phyloP scores from a whole-genome alignment of 2,797 vertebrate genomes.

The Loris lydekkerianus region DNA sequence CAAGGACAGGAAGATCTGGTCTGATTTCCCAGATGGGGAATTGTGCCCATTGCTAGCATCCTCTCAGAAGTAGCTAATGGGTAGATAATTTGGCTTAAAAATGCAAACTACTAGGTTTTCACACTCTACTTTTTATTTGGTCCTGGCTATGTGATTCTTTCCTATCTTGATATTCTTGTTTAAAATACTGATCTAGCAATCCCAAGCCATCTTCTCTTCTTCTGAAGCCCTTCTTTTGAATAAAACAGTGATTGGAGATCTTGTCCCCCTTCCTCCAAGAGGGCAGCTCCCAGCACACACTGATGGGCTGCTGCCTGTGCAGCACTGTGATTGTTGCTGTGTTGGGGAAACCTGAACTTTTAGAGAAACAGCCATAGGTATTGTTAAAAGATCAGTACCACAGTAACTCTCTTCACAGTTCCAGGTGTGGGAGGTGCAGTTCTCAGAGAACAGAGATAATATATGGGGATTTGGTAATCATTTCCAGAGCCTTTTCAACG shows the following conservation, averaged over 20 bases:
- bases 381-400: background rate
- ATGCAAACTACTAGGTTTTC: slow-evolving; percentile 31
- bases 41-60: slow-evolving; percentile 42
- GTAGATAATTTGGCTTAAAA: slow-evolving; percentile 55
- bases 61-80: slow-evolving; percentile 63
- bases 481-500: slow-evolving; percentile 21
- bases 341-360: slow-evolving; percentile 17
- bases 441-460: background rate
- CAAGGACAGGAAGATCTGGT: slow-evolving; percentile 61
- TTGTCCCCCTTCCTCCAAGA: slow-evolving; percentile 6
- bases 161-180: slow-evolving; percentile 2
- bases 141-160: background rate
- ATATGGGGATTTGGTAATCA: slow-evolving; percentile 5
- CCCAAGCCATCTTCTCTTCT: background rate
- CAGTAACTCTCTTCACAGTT: background rate
- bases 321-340: background rate
- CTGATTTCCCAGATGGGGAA: slow-evolving; percentile 61
- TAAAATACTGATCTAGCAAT: slow-evolving; percentile 31
- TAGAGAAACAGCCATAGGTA: background rate
- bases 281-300: background rate
- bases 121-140: slow-evolving; percentile 32
- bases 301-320: background rate
- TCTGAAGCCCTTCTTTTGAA: slow-evolving; percentile 1
- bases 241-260: background rate
- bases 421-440: background rate